Evolutionary conservation across 64 coral and sea anemone species (phyloP).

Genomic region (Stylophora pistillata): DNA sequence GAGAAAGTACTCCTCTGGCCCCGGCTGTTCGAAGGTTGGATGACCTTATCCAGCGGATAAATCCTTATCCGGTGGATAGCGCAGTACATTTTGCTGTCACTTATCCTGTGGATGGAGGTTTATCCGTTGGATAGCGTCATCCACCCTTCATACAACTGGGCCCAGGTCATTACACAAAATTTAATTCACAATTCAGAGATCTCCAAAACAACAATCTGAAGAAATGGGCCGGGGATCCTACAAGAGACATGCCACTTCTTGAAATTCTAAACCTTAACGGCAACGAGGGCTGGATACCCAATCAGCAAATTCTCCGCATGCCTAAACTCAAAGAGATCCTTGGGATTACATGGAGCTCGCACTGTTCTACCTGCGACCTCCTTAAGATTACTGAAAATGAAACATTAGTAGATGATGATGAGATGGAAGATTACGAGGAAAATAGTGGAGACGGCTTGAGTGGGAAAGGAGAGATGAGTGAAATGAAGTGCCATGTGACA

Average conservation of each 20-base stretch:
- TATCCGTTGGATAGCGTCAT: no score
- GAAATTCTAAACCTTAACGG: slow-evolving; percentile 54
- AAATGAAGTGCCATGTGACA: not conserved
- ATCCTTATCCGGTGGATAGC: no score
- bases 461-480: not conserved
- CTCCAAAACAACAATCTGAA: slow-evolving; percentile 54
- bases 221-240: slow-evolving; percentile 49
- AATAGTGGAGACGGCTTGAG: slow-evolving; percentile 22
- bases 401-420: not conserved
- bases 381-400: slow-evolving; percentile 38
- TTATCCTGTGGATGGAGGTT: no score
- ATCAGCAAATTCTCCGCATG: slow-evolving; percentile 54
- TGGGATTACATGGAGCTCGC: slow-evolving; percentile 74
- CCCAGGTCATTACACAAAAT: not conserved
- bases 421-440: slow-evolving; percentile 41
- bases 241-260: slow-evolving; percentile 36
- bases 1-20: no score
- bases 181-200: slow-evolving; percentile 57
- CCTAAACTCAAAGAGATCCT: slow-evolving; percentile 57
- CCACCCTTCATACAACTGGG: not conserved
- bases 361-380: slow-evolving; percentile 67
- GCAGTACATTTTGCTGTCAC: no score
- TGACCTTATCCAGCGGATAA: no score
- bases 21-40: no score
- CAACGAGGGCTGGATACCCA: slow-evolving; percentile 61